Conservation (phyloP, 2,113 vertebrate species). For the Stomatorhinus ivindoensis region DNA sequence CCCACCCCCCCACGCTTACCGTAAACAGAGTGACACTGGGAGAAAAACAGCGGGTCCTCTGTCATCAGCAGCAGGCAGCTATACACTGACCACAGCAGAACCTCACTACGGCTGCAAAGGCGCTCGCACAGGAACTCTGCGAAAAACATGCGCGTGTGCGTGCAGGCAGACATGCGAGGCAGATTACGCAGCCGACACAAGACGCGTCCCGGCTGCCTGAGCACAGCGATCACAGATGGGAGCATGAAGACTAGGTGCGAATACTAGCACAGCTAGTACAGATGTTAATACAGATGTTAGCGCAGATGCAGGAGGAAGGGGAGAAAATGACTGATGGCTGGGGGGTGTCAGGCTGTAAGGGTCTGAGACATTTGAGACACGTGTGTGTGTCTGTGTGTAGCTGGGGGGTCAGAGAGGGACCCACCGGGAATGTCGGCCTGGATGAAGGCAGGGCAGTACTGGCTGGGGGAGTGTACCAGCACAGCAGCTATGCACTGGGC, state of each 20-base stretch:
- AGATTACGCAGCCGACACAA: conserved; percentile 40
- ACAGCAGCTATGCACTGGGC: conserved; percentile 74
- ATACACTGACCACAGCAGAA: conserved; percentile 78
- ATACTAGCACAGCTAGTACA: not conserved
- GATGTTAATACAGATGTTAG: not conserved
- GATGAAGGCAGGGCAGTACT: conserved; percentile 74
- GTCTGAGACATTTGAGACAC: not conserved
- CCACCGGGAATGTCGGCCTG: conserved; percentile 82
- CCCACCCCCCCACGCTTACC: conserved; percentile 58
- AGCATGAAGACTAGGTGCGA: not conserved
- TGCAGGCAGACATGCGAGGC: conserved; percentile 47
- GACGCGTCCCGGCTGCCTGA: not conserved
- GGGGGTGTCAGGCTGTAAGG: not conserved
- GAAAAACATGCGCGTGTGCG: conserved; percentile 34
- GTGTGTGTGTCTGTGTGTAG: too few species aligned
- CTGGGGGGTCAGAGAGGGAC: not conserved
- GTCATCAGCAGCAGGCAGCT: conserved; percentile 76
- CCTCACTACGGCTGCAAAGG: conserved; percentile 64
- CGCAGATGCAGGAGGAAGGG: not conserved
- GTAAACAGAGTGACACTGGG: conserved; percentile 89
- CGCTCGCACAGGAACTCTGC: conserved; percentile 74
- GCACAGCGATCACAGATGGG: not conserved
- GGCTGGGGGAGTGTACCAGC: conserved; percentile 71
- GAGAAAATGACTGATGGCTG: not conserved
- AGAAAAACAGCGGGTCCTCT: conserved; percentile 82